Evolutionary conservation across 1,140 invertebrate species (phyloP), one percentile per base, ranked within the genome.

Genomic region (Calliopsis andreniformis): DNA sequence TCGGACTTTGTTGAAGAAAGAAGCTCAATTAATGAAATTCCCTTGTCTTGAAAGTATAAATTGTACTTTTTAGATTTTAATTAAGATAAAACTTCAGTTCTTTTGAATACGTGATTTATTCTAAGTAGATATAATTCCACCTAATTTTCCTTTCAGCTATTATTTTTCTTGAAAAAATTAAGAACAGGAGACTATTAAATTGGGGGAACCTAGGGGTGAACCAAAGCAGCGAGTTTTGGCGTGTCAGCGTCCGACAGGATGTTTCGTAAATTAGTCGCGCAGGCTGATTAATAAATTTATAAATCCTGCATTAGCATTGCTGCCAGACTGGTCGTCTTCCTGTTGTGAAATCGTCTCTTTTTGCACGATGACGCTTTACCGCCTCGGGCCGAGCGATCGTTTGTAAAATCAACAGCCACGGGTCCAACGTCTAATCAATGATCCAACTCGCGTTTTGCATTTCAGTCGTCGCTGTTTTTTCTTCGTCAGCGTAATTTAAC

Each of bases 221-320:
- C 53, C 14, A 4, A 32, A 30, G 25, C 53, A 32, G 16, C 18
- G 25, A 25, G 16, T 42, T 18, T 43, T 53, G 61, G 14, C 53
- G 35, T 25, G 18, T 61, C 18, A 61, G 35, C 56, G 56, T 59
- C 56, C 23, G n/a, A 10, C 32, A 10, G 23, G 39, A 25, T 28
- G 45, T 63, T 47, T 63, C 56, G 32, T 39, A 59, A 59, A 59
- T 59, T 59, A 59, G 56, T 18, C 32, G 14, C n/a, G 56, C 20
- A 39, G n/a, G n/a, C 39, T n/a, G 32, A 59, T 59, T 23, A 39
- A 59, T 56, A 42, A 59, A 59, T 35, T 56, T 56, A 59, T 59
- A 59, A 32, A 59, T 23, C 32, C 56, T 59, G 32, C 3, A 59
- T 59, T 59, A 59, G 56, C 56, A 59, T 59, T 59, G 56, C 32